These are phyloP conservation scores for Magallana angulata DNA, from an alignment of 1,140 invertebrate genomes.

Conservation along the genomic window DNA sequence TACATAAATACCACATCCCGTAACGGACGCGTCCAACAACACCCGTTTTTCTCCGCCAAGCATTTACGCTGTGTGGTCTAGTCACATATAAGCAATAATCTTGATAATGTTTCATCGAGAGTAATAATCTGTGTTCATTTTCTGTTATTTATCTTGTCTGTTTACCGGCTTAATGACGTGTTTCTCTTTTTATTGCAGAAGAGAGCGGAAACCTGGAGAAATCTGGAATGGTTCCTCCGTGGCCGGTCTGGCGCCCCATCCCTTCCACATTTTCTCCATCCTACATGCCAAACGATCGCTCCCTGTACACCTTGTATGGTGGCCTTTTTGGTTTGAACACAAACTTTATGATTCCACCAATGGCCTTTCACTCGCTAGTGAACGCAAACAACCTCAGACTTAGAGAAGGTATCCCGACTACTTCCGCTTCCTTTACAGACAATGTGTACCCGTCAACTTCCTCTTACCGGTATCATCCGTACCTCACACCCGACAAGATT, in stretches of 20 bases:
- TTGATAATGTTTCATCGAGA: slow-evolving; percentile 38
- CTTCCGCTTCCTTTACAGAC: slow-evolving; percentile 47
- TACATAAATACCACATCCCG: slow-evolving; percentile 42
- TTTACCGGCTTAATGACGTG: slow-evolving; percentile 17
- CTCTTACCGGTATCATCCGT: slow-evolving; percentile 65
- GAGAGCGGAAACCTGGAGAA: slow-evolving; percentile 64
- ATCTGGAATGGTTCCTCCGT: slow-evolving; percentile 62
- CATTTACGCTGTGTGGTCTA: slow-evolving; percentile 42
- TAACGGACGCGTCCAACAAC: slow-evolving; percentile 36
- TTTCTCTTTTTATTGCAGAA: slow-evolving; percentile 58
- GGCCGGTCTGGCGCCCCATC: slow-evolving; percentile 70
- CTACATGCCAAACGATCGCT: slow-evolving; percentile 61
- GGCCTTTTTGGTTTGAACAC: slow-evolving; percentile 70
- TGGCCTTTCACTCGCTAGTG: slow-evolving; percentile 66
- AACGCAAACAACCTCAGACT: slow-evolving; percentile 61
- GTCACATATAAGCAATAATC: slow-evolving; percentile 25
- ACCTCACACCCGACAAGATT: slow-evolving; percentile 63
- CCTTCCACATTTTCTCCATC: slow-evolving; percentile 65
- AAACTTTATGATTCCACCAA: slow-evolving; percentile 64
- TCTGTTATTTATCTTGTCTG: slow-evolving; percentile 38
- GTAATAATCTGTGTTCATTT: slow-evolving; percentile 30
- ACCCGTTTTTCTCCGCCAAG: neutral
- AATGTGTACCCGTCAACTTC: slow-evolving; percentile 47
- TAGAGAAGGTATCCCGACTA: slow-evolving; percentile 55
- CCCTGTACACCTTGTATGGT: slow-evolving; percentile 71